Evolutionary conservation across 2,888 invertebrate genomes (phyloP), one percentile per base, ranked within the genome.

Genomic region (Conistra vaccinii): DNA sequence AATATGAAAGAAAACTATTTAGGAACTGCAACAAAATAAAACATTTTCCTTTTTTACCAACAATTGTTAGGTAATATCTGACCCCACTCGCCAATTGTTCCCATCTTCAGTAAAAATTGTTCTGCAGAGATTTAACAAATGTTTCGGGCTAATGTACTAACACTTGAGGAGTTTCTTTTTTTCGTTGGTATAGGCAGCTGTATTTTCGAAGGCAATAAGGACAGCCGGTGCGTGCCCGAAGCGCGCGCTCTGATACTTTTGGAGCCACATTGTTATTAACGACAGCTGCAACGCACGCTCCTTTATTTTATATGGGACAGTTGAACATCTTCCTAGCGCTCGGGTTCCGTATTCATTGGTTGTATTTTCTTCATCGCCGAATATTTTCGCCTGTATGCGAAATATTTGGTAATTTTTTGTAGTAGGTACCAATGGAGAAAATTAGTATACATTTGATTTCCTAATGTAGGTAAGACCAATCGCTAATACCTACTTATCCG

Each of bases 261-360:
- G 90, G 90, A 90, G 85, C 84, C 90, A 92, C 92, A 93, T 93
- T 94, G 93, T 93, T 93, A 94, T 92, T 93, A 93, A 88, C 80
- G 92, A 89, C 95, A 95, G 94, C 95, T 95, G 95, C 94, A 85
- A 90, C 90, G 90, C 91, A 90, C 91, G 90, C 87, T 89, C 86
- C 87, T 89, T 85, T 86, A 90, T 85, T 89, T 90, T 63, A 90
- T 90, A 87, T 72, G 80, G 73, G 78, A 77, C 83, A 88, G 83
- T 87, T 86, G 80, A 84, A 76, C 63, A 80, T 81, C 70, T 83
- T 82, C 67, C 45, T 69, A 61, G 51, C 2, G 10, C 4, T 23
- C 14, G 39, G 75, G 86, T 88, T 86, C 87, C 75, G 86, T 84
- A 71, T 66, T 35, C 32, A 20, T 53, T n/a, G 20, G 17, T 53